A percentile compares a stretch with the other conserved stretches of the same genome.
These are phyloP conservation scores for Pterostichus madidus DNA, from an alignment of 2,888 invertebrate species.

Conservation along the genomic window DNA sequence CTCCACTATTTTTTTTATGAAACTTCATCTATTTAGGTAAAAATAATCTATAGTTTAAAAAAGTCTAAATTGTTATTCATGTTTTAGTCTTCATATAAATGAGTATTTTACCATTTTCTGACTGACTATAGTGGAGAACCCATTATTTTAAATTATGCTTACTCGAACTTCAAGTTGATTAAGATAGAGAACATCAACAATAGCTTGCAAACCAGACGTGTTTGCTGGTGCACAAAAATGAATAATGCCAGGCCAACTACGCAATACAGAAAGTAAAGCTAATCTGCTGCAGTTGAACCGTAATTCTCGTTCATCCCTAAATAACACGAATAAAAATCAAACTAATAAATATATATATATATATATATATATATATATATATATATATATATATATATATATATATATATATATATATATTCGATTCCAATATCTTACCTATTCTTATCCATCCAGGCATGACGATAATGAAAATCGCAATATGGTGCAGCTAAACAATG, in stretches of 20 bases:
- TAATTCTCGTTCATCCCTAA: constrained; percentile 87
- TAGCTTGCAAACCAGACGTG: constrained; percentile 86
- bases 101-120: no score
- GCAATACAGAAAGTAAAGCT: constrained; percentile 89
- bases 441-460: constrained; percentile 85
- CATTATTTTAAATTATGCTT: constrained; percentile 75
- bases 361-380: no score
- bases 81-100: no score
- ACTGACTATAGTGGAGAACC: no score
- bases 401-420: no score
- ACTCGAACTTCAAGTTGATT: constrained; percentile 94
- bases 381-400: no score
- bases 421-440: constrained; percentile 77
- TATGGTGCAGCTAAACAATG: constrained; percentile 95
- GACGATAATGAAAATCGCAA: constrained; percentile 92
- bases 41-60: no score
- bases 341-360: neutral
- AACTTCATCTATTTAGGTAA: no score
- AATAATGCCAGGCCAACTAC: constrained; percentile 95
- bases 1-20: no score
- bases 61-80: no score
- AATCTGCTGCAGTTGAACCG: constrained; percentile 91
- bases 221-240: constrained; percentile 91
- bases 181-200: constrained; percentile 90
- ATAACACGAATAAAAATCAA: constrained; percentile 53